Evolutionary conservation across 2,888 invertebrate genomes (phyloP).

Genomic region (Epistrophella euchroma): DNA sequence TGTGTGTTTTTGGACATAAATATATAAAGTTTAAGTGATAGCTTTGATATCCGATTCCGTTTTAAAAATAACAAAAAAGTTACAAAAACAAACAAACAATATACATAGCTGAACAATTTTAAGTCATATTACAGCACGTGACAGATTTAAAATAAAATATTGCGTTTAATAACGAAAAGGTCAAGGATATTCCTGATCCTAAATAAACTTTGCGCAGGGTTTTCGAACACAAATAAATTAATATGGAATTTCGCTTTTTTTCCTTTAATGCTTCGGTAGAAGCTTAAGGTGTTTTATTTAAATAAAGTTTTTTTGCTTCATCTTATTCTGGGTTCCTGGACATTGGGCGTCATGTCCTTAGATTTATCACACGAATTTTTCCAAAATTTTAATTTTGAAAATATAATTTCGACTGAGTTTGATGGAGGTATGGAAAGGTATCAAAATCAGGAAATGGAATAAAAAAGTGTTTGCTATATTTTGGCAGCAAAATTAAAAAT

Average conservation of each 20-base stretch:
- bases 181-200: conserved; percentile 5
- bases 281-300: conserved; percentile 16
- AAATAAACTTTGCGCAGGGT: conserved; percentile 29
- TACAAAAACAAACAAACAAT: background rate
- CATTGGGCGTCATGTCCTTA: background rate
- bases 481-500: no score
- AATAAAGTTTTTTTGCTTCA: background rate
- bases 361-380: background rate
- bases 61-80: conserved; percentile 1
- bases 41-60: conserved; percentile 58
- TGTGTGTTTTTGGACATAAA: conserved; percentile 30
- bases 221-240: conserved; percentile 17
- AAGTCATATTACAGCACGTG: conserved; percentile 44
- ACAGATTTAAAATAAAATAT: conserved; percentile 44
- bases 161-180: conserved; percentile 21
- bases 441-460: no score
- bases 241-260: background rate
- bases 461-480: no score
- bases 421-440: background rate
- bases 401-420: background rate
- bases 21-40: conserved; percentile 36
- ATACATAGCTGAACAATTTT: conserved; percentile 9
- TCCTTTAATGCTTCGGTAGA: background rate
- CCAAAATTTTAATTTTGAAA: background rate
- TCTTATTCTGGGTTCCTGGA: background rate